Base-by-base conservation (phyloP, 2,113 vertebrate genomes). In the Loxodonta africana region DNA sequence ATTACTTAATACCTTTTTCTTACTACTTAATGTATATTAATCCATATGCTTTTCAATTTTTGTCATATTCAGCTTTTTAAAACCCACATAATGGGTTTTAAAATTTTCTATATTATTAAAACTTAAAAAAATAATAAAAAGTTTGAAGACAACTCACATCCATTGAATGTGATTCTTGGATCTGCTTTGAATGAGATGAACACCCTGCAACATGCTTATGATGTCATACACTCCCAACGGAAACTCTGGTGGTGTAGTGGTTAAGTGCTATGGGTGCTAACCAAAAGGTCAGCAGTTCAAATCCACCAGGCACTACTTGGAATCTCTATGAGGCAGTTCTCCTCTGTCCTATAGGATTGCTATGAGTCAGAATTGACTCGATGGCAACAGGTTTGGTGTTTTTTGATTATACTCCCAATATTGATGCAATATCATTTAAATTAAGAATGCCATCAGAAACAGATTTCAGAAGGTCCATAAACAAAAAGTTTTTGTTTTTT, bases 131-230 rank as follows among this genome's bases (percentile, higher is more conserved):
- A 65, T 23, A 44, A 26, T 30, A 12, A 69, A 44, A 87, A 67
- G 46, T 26, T 60, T 86, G 93, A 95, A 94, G 41, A 10, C 57
- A 96, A 99, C 99, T 99, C 98, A 99, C 99, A 98, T 98, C 99
- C 99, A 99, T 90, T 99, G 98, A 95, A 99, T 97, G 92, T 95
- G 98, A 94, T 98, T 99, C 97, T 98, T 98, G 11, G 98, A 99
- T 94, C 98, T 98, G 97, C 99, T 99, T 97, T 98, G 92, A 90
- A 99, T 93, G 44, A 99, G 98, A 21, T 92, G 90, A 92, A 99
- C 98, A 87, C 99, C 99, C 84, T 98, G 96, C 77, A 99, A 98
- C 41, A 99, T 98, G 14, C 98, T 98, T 95, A 99, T 99, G 97
- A 99, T 99, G 96, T 99, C 99, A 30, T 99, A 98, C 0, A 99